These are phyloP conservation scores for Mimachlamys varia DNA, from an alignment of 2,888 invertebrate genomes.

Conservation along the genomic window DNA sequence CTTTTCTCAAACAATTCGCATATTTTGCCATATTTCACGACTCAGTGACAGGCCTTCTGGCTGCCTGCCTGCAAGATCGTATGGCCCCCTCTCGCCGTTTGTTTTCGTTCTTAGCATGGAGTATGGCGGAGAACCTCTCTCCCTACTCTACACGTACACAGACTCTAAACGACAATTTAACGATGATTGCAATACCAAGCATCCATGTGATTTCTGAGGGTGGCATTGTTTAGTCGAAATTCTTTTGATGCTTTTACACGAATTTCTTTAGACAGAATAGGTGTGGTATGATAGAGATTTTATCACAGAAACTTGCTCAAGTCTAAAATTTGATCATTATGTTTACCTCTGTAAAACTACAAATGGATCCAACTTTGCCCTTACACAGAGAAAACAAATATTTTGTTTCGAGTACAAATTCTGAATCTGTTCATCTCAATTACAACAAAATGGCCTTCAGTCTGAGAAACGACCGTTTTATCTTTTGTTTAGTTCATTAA, in stretches of 20 bases:
- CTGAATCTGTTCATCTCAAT: background rate
- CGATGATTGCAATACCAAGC: constrained; percentile 1
- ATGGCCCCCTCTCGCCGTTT: background rate
- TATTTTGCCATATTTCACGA: constrained; percentile 32
- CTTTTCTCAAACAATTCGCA: constrained; percentile 20
- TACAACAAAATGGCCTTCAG: background rate
- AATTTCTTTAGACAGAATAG: background rate
- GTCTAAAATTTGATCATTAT: background rate
- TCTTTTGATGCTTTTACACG: background rate
- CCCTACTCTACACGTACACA: background rate
- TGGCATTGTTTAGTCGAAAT: constrained; percentile 25
- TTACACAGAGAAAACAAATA: background rate
- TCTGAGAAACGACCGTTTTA: background rate
- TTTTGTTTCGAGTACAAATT: no score
- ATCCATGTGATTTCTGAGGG: constrained; percentile 8
- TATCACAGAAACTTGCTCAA: background rate
- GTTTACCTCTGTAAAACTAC: background rate
- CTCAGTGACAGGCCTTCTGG: background rate
- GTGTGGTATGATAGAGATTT: background rate
- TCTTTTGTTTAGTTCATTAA: background rate
- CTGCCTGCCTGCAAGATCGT: background rate
- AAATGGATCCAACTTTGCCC: background rate
- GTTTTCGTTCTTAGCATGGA: constrained; percentile 21
- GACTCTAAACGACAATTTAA: constrained; percentile 11
- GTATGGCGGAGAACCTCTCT: background rate